Evolutionary conservation across 2,797 vertebrate species (phyloP).

Genomic region (Rachycentron canadum): DNA sequence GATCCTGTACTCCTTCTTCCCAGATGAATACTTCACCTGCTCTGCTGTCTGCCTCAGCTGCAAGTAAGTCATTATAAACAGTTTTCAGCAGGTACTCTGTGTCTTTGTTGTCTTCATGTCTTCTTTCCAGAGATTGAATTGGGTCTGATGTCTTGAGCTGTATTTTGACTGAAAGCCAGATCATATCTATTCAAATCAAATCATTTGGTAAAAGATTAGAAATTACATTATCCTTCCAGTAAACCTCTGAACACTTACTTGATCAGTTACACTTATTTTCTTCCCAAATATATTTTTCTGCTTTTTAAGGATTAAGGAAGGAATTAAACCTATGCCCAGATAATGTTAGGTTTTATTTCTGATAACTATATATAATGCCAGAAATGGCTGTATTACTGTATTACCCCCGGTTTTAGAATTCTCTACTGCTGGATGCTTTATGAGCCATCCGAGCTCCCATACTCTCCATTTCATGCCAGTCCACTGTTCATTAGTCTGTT

Average conservation of each 20-base stretch:
- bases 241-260: background rate
- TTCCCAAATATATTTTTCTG: background rate
- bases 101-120: background rate
- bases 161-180: background rate
- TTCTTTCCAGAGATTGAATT: background rate
- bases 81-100: background rate
- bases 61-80: conserved; percentile 77
- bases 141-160: background rate
- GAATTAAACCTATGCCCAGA: too few species aligned
- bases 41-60: conserved; percentile 89
- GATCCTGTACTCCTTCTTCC: conserved; percentile 86
- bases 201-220: background rate
- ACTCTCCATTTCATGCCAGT: background rate
- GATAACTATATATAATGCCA: background rate
- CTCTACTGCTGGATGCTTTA: background rate
- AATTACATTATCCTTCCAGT: background rate
- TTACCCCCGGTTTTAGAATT: background rate
- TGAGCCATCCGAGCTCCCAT: background rate
- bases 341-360: background rate
- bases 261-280: background rate
- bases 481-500: background rate
- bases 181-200: too few species aligned
- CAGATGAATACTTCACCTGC: conserved; percentile 91
- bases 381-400: background rate
- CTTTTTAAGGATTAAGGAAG: background rate